These are phyloP conservation scores for Stramonita haemastoma DNA, from an alignment of 2,888 invertebrate species.

Conservation along the genomic window DNA sequence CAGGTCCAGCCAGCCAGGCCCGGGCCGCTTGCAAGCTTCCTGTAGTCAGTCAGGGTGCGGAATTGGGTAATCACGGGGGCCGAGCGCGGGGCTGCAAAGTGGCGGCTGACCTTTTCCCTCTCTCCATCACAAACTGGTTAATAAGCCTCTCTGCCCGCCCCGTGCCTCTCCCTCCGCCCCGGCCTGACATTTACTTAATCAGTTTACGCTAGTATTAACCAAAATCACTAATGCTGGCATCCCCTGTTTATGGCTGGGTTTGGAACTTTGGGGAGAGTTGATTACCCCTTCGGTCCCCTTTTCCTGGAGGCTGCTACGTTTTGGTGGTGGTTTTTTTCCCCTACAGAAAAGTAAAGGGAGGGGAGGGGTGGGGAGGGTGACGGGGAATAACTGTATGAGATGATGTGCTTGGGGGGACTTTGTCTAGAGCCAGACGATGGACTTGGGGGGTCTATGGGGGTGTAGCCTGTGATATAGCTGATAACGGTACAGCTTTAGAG, in stretches of 20 bases:
- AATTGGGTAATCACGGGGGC: slow-evolving; percentile 51
- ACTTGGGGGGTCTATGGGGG: neutral
- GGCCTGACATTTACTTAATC: slow-evolving; percentile 54
- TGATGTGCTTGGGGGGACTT: neutral
- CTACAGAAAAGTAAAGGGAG: neutral
- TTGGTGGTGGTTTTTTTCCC: neutral
- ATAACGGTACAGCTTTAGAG: no score
- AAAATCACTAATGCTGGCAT: slow-evolving; percentile 42
- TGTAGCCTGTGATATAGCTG: no score
- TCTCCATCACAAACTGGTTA: slow-evolving; percentile 51
- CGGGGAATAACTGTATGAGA: neutral
- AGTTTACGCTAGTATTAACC: slow-evolving; percentile 50
- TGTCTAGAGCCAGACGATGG: neutral
- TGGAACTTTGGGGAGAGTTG: slow-evolving; percentile 24
- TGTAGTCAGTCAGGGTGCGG: slow-evolving; percentile 16
- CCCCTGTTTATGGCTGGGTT: slow-evolving; percentile 32
- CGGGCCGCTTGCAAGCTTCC: neutral
- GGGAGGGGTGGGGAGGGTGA: neutral
- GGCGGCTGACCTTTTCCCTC: slow-evolving; percentile 52
- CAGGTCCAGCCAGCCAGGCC: slow-evolving; percentile 5
- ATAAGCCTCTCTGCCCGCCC: slow-evolving; percentile 47
- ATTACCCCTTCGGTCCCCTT: slow-evolving; percentile 21
- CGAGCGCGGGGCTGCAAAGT: slow-evolving; percentile 41
- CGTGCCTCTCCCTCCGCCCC: slow-evolving; percentile 46
- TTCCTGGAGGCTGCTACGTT: neutral